Conservation (phyloP, 2,888 invertebrate species). For the Idaea dimidiata region DNA sequence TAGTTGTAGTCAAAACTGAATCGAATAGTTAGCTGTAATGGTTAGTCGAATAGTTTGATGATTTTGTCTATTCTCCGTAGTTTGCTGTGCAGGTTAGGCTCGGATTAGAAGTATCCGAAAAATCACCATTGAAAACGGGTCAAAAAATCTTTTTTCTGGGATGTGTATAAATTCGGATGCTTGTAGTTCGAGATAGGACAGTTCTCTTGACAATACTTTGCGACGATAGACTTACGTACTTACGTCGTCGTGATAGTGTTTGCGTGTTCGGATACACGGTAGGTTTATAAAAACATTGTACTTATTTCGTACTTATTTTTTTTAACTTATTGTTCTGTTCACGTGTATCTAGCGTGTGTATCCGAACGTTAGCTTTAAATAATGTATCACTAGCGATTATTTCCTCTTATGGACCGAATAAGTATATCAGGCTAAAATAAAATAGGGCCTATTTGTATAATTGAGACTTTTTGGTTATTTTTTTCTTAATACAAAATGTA, state of each 20-base stretch:
- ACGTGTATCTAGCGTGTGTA: constrained; percentile 31
- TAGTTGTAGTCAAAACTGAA: constrained; percentile 50
- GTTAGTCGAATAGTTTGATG: constrained; percentile 32
- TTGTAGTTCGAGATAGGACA: constrained; percentile 27
- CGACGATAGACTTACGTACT: constrained; percentile 25
- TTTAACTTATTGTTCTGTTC: constrained; percentile 4
- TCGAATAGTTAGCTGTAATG: constrained; percentile 51
- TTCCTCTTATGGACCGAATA: constrained; percentile 56
- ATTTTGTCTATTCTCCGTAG: constrained; percentile 72
- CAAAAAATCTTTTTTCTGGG: too few relatives aligned
- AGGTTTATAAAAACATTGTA: constrained; percentile 6
- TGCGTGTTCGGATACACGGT: constrained; percentile 35
- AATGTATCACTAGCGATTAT: constrained; percentile 50
- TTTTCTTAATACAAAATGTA: too few relatives aligned
- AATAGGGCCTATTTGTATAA: too few relatives aligned
- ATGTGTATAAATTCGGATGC: neutral
- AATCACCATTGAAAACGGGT: too few relatives aligned
- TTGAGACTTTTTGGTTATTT: too few relatives aligned
- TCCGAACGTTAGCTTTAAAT: constrained; percentile 40
- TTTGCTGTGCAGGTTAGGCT: constrained; percentile 54
- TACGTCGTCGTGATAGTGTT: constrained; percentile 19
- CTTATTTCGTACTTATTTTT: constrained; percentile 1
- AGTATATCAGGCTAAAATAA: too few relatives aligned
- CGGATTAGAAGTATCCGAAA: neutral
- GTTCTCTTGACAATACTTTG: constrained; percentile 55